Conservation (phyloP, 2,113 vertebrate genomes). For the Oenanthe oenanthe region DNA sequence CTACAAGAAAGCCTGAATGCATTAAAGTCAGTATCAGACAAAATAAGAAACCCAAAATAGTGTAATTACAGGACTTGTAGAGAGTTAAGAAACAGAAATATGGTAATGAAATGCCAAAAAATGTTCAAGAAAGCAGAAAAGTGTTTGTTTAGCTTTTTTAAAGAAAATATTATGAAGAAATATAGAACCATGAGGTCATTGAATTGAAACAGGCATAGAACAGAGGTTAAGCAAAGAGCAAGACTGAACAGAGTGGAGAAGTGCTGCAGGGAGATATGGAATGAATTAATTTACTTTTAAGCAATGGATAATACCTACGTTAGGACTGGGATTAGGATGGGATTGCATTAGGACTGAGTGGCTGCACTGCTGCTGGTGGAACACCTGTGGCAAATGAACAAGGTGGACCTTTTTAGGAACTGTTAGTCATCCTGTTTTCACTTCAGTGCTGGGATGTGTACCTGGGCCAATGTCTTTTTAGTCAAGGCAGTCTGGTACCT, state of each 20-base stretch:
- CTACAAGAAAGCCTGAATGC: neutral
- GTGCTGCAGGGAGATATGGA: neutral
- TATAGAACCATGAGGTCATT: neutral
- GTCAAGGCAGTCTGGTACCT: neutral
- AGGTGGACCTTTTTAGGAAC: neutral
- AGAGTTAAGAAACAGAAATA: neutral
- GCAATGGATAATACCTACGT: neutral
- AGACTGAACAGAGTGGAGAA: neutral
- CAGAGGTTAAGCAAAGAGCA: neutral
- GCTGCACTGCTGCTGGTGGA: neutral
- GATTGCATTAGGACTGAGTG: neutral
- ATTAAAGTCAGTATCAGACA: conserved; percentile 2
- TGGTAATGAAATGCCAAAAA: neutral
- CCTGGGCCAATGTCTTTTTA: neutral
- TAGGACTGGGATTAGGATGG: neutral
- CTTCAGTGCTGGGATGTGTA: neutral
- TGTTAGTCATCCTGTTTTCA: neutral
- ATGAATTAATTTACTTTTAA: neutral
- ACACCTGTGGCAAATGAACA: neutral
- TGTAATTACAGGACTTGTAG: neutral
- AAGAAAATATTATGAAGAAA: neutral
- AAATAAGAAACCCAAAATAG: neutral
- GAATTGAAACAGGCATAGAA: neutral
- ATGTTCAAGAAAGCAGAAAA: neutral
- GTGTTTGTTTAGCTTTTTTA: neutral